phyloP scores from a whole-genome alignment of 2,888 invertebrate genomes.

The Kuschelorhynchus macadamiae region DNA sequence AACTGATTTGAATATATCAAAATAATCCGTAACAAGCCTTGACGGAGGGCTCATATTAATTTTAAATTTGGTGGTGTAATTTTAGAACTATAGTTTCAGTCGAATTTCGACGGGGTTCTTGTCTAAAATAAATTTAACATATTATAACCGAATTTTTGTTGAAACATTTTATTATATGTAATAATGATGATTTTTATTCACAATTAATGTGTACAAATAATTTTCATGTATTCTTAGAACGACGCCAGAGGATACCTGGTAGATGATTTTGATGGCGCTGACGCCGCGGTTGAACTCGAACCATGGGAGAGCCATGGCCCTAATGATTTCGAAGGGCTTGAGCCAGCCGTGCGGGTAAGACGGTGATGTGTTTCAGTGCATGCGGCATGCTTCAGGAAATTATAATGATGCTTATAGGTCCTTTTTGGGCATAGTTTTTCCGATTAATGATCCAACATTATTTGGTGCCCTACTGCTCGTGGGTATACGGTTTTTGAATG shows the following conservation, averaged over 20 bases:
- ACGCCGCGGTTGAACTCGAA: slow-evolving; percentile 73
- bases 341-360: slow-evolving; percentile 75
- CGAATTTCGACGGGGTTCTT: background rate
- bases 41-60: too few relatives aligned
- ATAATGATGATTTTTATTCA: background rate
- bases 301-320: slow-evolving; percentile 75
- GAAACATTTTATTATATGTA: background rate
- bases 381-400: slow-evolving; percentile 28
- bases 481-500: too few relatives aligned
- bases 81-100: background rate
- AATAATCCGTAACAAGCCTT: too few relatives aligned
- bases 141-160: too few relatives aligned
- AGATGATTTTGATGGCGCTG: slow-evolving; percentile 73
- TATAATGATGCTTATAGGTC: background rate
- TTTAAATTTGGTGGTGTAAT: background rate
- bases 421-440: too few relatives aligned
- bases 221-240: slow-evolving; percentile 74
- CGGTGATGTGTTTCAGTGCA: slow-evolving; percentile 28
- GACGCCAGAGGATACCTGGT: slow-evolving; percentile 73
- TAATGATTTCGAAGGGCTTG: slow-evolving; percentile 71
- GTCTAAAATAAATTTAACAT: background rate
- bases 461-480: too few relatives aligned
- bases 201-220: slow-evolving; percentile 47
- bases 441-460: too few relatives aligned
- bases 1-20: too few relatives aligned